A percentile compares a stretch with the other conserved stretches of the same genome.
These are phyloP conservation scores for Drosophila tani DNA, from an alignment of 1,140 invertebrate species.

Conservation along the genomic window DNA sequence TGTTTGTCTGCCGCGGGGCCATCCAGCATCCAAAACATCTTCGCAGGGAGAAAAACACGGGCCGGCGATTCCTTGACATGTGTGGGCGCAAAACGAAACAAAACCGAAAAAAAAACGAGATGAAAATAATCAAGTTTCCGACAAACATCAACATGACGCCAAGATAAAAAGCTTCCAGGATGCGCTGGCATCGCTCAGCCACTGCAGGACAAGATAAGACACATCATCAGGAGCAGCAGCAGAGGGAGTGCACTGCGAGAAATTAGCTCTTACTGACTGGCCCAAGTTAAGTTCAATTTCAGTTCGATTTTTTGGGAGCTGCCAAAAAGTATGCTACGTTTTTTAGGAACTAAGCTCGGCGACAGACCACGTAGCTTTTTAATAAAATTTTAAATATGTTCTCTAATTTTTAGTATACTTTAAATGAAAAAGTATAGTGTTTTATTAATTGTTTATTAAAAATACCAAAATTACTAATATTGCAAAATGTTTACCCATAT, in stretches of 20 bases:
- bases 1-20: constrained; percentile 69
- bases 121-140: constrained; percentile 82
- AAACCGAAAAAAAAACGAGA: constrained; percentile 41
- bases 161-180: constrained; percentile 80
- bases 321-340: background rate
- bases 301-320: no score
- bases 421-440: no score
- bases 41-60: constrained; percentile 21
- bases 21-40: constrained; percentile 73
- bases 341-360: no score
- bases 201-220: constrained; percentile 78
- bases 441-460: no score
- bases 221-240: constrained; percentile 60
- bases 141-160: constrained; percentile 83
- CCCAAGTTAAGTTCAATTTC: no score
- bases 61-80: constrained; percentile 57
- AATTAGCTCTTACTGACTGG: background rate
- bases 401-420: no score
- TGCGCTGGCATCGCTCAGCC: constrained; percentile 66
- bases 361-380: no score
- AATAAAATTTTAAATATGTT: no score
- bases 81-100: constrained; percentile 37
- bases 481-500: background rate
- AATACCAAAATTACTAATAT: no score
- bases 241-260: constrained; percentile 11